Evolutionary conservation across 2,888 invertebrate genomes (phyloP).

Genomic region (Coleophora deauratella): DNA sequence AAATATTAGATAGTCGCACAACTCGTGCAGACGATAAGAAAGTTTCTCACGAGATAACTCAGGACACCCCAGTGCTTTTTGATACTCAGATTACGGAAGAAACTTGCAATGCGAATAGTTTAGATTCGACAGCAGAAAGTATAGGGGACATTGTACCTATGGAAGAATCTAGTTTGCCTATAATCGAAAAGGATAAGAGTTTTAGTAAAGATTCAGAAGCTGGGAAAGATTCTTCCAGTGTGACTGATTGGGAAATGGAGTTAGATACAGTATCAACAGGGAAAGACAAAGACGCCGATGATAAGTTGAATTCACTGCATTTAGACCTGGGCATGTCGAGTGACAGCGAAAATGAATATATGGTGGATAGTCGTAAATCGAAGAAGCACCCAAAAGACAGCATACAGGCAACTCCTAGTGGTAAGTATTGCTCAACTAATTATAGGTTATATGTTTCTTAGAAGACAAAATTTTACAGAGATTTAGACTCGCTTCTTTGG

Average conservation of each 20-base stretch:
- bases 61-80: conserved; percentile 73
- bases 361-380: conserved; percentile 43
- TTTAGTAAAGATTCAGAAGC: conserved; percentile 43
- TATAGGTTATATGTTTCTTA: neutral
- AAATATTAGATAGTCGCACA: conserved; percentile 55
- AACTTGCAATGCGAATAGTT: conserved; percentile 53
- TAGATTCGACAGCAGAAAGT: conserved; percentile 57
- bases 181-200: conserved; percentile 38
- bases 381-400: conserved; percentile 44
- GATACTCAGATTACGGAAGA: conserved; percentile 53
- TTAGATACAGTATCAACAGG: conserved; percentile 63
- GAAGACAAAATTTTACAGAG: no score
- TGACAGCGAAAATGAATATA: conserved; percentile 62
- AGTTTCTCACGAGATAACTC: conserved; percentile 52
- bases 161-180: conserved; percentile 36
- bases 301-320: conserved; percentile 61
- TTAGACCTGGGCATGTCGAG: conserved; percentile 69
- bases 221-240: conserved; percentile 53
- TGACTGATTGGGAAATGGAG: conserved; percentile 77
- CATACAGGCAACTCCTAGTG: conserved; percentile 46
- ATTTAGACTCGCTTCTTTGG: no score
- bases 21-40: conserved; percentile 31
- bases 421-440: conserved; percentile 38
- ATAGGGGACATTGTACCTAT: conserved; percentile 49
- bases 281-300: conserved; percentile 57